Percentiles rank a stretch among this genome's conserved stretches.
Evolutionary conservation across 2,888 invertebrate species (phyloP).

Genomic region (Meandrusa payeni): DNA sequence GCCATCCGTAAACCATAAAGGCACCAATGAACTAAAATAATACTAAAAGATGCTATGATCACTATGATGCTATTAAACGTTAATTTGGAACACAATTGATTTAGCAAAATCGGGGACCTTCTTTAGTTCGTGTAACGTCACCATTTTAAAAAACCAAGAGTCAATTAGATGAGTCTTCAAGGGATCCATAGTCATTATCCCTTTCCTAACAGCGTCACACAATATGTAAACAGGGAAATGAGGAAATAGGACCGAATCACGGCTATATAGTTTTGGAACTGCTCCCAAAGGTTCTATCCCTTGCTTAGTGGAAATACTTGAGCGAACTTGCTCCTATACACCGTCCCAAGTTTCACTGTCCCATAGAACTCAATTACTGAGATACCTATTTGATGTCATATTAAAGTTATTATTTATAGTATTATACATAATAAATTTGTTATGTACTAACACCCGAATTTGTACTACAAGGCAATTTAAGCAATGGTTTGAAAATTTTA

Average conservation of each 20-base stretch:
- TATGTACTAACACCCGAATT: no score
- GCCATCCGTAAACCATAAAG: no score
- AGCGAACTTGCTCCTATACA: not conserved
- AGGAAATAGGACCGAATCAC: conserved; percentile 3
- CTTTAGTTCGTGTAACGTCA: no score
- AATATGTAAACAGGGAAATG: conserved; percentile 16
- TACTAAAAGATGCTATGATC: no score
- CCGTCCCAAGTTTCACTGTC: conserved; percentile 7
- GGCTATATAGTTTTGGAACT: conserved; percentile 20
- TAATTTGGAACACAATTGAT: no score
- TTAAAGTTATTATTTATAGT: conserved; percentile 8
- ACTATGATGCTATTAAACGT: no score
- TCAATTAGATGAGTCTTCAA: not conserved
- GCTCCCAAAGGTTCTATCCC: conserved; percentile 23
- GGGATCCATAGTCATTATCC: conserved; percentile 12
- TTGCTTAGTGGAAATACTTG: conserved; percentile 15
- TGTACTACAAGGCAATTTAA: no score
- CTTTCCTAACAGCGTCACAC: conserved; percentile 9
- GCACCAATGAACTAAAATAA: no score
- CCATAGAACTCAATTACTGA: conserved; percentile 14
- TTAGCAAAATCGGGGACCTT: no score
- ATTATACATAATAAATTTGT: no score
- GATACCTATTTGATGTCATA: conserved; percentile 14
- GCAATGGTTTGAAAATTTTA: no score
- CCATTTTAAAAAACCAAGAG: no score